Conservation (phyloP, 1,140 invertebrate genomes). For the Caenorhabditis remanei region DNA sequence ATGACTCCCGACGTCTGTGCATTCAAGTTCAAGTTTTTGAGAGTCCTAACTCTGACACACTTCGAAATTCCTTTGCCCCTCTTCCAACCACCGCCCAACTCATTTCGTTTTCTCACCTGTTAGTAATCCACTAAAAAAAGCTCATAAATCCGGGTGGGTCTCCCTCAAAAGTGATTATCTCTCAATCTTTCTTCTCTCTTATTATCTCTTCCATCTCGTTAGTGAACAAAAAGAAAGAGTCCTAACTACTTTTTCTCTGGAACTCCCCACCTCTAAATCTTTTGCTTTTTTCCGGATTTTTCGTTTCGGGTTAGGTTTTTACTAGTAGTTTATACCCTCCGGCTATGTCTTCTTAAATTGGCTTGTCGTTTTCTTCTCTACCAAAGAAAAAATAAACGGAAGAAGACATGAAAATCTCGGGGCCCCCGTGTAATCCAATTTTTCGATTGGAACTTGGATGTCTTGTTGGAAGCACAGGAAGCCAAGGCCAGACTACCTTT, state of each 20-base stretch:
- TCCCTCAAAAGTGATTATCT: not conserved
- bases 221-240: not conserved
- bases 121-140: slow-evolving; percentile 24
- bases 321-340: not conserved
- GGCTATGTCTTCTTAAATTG: not conserved
- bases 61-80: not conserved
- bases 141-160: slow-evolving; percentile 1
- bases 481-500: not conserved
- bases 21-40: too few relatives aligned
- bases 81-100: not conserved
- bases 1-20: too few relatives aligned
- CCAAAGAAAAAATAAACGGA: not conserved
- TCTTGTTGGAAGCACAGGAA: not conserved
- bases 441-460: slow-evolving; percentile 21
- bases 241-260: not conserved
- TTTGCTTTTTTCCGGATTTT: not conserved
- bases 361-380: not conserved
- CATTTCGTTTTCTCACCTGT: slow-evolving; percentile 3
- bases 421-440: slow-evolving; percentile 1
- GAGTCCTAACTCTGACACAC: too few relatives aligned
- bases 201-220: not conserved
- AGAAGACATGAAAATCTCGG: not conserved
- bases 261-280: not conserved
- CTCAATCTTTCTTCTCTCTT: not conserved
- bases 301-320: not conserved